Evolutionary conservation across 37 sponge, comb jelly and placozoan genomes (phyloP).

Genomic region (Corticium candelabrum): DNA sequence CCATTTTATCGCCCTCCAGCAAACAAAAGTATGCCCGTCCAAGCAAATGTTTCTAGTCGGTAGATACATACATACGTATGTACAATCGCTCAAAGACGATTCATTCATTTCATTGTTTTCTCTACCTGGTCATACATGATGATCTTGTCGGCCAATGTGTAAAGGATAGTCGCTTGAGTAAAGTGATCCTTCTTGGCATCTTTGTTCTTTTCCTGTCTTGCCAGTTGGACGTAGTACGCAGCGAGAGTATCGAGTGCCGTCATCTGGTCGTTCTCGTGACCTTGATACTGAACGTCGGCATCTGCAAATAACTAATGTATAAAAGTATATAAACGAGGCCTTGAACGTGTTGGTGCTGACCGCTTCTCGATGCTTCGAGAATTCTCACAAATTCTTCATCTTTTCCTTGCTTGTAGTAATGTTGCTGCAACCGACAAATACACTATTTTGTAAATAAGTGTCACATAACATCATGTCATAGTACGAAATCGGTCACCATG

Average conservation of each 20-base stretch:
- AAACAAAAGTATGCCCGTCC: constrained; percentile 92
- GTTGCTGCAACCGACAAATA: constrained; percentile 36
- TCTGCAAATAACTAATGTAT: constrained; percentile 22
- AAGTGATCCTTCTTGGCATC: constrained; percentile 66
- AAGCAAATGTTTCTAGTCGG: constrained; percentile 52
- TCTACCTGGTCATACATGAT: constrained; percentile 81
- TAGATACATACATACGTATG: not conserved
- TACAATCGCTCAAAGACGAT: not conserved
- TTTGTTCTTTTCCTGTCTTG: constrained; percentile 71
- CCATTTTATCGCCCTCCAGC: constrained; percentile 92
- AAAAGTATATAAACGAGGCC: not conserved
- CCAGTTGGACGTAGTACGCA: constrained; percentile 72
- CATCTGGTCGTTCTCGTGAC: constrained; percentile 93
- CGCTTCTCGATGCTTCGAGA: constrained; percentile 53
- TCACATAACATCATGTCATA: too few relatives aligned
- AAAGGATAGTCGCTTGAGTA: constrained; percentile 66
- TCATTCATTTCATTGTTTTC: not conserved
- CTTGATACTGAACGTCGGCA: constrained; percentile 59
- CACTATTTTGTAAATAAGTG: not conserved
- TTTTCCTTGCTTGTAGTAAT: constrained; percentile 80
- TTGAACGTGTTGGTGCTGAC: constrained; percentile 16
- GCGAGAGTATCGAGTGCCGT: constrained; percentile 77
- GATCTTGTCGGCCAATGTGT: constrained; percentile 94
- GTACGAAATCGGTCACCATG: too few relatives aligned
- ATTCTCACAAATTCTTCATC: constrained; percentile 61